Conservation (phyloP, 2,888 invertebrate genomes). For the Ichneumoninae sp. region DNA sequence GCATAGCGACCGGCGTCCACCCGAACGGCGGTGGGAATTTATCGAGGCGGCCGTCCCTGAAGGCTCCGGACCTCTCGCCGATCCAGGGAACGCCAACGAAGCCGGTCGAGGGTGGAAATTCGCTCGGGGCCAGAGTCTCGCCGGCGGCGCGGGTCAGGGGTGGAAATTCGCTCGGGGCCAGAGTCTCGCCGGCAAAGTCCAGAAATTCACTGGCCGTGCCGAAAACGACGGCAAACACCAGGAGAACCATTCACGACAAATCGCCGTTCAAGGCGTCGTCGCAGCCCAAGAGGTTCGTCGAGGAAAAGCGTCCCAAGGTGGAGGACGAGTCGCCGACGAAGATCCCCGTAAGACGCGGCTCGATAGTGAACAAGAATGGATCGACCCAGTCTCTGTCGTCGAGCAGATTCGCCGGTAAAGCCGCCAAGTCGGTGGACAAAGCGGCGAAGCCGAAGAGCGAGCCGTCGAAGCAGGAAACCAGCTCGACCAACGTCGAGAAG, state of each 20-base stretch:
- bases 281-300: constrained; percentile 46
- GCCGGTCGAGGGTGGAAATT: constrained; percentile 60
- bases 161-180: constrained; percentile 60
- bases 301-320: constrained; percentile 43
- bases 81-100: constrained; percentile 81
- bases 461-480: constrained; percentile 22
- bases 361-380: constrained; percentile 68
- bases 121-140: constrained; percentile 67
- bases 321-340: constrained; percentile 77
- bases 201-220: constrained; percentile 64
- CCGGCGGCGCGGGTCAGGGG: constrained; percentile 51
- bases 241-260: constrained; percentile 57
- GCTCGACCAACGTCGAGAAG: constrained; percentile 50
- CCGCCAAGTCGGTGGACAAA: constrained; percentile 54
- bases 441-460: constrained; percentile 41
- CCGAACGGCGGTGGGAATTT: constrained; percentile 4
- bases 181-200: constrained; percentile 63
- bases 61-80: constrained; percentile 75
- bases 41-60: constrained; percentile 62
- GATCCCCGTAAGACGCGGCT: constrained; percentile 77
- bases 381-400: constrained; percentile 57
- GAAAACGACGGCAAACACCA: constrained; percentile 61
- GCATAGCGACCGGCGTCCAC: neutral
- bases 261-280: constrained; percentile 27
- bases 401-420: constrained; percentile 32